These are phyloP conservation scores for Pangasianodon gigas DNA, from an alignment of 2,113 vertebrate species.

Conservation along the genomic window DNA sequence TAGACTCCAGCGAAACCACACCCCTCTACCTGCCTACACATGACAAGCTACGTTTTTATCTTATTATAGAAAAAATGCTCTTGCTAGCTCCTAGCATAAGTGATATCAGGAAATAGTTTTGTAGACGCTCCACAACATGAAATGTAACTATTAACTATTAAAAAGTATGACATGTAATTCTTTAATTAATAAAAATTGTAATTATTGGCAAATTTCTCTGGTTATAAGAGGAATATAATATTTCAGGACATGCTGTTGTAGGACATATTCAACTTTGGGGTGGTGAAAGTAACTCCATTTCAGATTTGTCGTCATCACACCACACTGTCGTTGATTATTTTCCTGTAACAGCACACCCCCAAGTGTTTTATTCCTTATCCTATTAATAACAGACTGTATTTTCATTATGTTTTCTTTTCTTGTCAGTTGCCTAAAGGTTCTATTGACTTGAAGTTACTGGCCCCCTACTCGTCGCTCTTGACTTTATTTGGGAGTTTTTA, in stretches of 20 bases:
- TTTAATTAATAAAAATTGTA: too few relatives aligned
- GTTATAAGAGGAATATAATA: background rate
- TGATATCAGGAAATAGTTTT: too few relatives aligned
- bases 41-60: too few relatives aligned
- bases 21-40: too few relatives aligned
- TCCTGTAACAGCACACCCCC: background rate
- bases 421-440: background rate
- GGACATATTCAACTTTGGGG: background rate
- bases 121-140: too few relatives aligned
- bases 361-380: background rate
- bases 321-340: background rate
- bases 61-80: too few relatives aligned
- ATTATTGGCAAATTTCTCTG: background rate
- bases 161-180: background rate
- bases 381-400: background rate
- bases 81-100: too few relatives aligned
- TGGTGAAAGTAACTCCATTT: background rate
- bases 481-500: background rate
- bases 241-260: background rate
- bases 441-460: background rate
- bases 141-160: too few relatives aligned
- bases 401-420: background rate
- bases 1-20: too few relatives aligned
- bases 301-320: background rate
- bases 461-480: background rate